A percentile compares a stretch with the other conserved stretches of the same genome.
phyloP scores from a whole-genome alignment of 1,140 invertebrate species.

The Diabrotica undecimpunctata region DNA sequence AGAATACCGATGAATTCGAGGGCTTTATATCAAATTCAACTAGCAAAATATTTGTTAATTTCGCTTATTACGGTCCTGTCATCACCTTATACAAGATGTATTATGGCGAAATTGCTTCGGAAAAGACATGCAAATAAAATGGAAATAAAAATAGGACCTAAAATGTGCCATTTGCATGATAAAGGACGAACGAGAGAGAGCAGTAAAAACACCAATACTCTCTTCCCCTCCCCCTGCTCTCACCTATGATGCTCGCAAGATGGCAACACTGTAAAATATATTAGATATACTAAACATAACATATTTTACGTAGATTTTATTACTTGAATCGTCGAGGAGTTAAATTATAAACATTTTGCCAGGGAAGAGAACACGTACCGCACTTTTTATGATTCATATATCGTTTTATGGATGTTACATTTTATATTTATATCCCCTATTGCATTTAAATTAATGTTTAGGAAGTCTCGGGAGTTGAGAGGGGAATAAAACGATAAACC shows the following conservation, averaged over 20 bases:
- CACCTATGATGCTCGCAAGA: background rate
- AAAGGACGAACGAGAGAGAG: slow-evolving; percentile 10
- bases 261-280: background rate
- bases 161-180: slow-evolving; percentile 25
- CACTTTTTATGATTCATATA: background rate
- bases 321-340: background rate
- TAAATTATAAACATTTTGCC: background rate
- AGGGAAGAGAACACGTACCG: background rate
- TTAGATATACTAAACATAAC: slow-evolving; percentile 1
- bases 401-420: slow-evolving; percentile 1
- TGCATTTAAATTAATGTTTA: background rate
- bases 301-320: background rate
- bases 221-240: background rate
- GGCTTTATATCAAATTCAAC: too few species aligned
- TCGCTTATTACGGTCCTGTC: slow-evolving; percentile 5
- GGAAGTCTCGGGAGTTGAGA: background rate
- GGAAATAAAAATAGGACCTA: slow-evolving; percentile 20
- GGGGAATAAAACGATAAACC: background rate
- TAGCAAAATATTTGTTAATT: background rate
- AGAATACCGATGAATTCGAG: too few species aligned
- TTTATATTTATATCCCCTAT: background rate
- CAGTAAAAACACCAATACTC: slow-evolving; percentile 1
- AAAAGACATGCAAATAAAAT: slow-evolving; percentile 27
- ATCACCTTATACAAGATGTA: slow-evolving; percentile 14
- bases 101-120: slow-evolving; percentile 20